Evolutionary conservation across 2,888 invertebrate genomes (phyloP).

Genomic region (Microplitis deprimator): DNA sequence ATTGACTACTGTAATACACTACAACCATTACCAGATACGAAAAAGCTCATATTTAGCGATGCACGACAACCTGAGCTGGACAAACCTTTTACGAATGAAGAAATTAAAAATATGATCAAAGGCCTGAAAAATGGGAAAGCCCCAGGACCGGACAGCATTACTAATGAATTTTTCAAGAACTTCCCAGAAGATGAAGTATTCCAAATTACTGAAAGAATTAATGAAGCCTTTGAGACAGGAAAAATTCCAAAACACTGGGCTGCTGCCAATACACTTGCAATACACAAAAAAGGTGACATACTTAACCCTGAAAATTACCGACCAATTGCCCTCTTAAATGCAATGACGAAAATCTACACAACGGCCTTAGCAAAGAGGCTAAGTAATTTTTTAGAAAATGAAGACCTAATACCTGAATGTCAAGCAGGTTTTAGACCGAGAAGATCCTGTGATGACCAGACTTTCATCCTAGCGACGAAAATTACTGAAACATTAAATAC

Average conservation of each 20-base stretch:
- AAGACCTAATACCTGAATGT: constrained; percentile 37
- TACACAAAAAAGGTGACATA: constrained; percentile 39
- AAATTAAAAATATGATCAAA: constrained; percentile 2
- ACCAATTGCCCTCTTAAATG: constrained; percentile 48
- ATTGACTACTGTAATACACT: background rate
- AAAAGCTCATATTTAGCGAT: background rate
- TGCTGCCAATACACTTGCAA: constrained; percentile 11
- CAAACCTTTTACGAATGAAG: constrained; percentile 7
- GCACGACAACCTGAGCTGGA: constrained; percentile 21
- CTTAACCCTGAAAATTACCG: constrained; percentile 42
- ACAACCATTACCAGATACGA: background rate
- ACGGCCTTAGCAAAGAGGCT: constrained; percentile 33
- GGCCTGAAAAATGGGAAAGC: background rate
- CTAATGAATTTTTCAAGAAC: background rate
- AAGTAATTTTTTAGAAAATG: constrained; percentile 41
- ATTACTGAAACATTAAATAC: background rate
- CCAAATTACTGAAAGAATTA: constrained; percentile 13
- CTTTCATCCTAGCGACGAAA: constrained; percentile 35
- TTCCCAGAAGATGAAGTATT: background rate
- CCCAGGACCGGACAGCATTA: background rate
- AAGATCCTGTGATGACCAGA: constrained; percentile 35
- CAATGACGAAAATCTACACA: constrained; percentile 48
- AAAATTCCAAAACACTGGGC: constrained; percentile 24
- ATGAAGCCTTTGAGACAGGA: constrained; percentile 28
- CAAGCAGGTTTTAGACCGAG: constrained; percentile 46